phyloP scores from a whole-genome alignment of 2,888 invertebrate species.

The Operophtera brumata region DNA sequence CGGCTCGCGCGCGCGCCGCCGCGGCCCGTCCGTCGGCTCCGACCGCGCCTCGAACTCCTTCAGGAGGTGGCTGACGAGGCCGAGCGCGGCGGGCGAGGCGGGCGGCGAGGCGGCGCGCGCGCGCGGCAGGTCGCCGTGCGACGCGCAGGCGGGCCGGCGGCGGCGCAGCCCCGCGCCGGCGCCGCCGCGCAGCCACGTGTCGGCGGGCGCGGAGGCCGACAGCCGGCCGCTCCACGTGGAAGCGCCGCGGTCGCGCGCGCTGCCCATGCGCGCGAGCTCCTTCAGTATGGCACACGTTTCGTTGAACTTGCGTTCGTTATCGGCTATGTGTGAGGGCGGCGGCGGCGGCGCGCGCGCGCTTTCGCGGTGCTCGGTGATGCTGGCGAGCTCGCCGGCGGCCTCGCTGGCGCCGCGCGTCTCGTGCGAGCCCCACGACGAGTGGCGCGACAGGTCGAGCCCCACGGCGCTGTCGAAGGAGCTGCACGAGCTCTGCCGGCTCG shows the following conservation, averaged over 20 bases:
- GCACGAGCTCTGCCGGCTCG: constrained; percentile 87
- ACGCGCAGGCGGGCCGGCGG: constrained; percentile 64
- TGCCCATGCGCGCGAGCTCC: constrained; percentile 71
- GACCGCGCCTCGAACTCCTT: constrained; percentile 90
- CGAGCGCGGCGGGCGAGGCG: constrained; percentile 63
- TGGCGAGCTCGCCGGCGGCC: constrained; percentile 56
- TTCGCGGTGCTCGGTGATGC: constrained; percentile 64
- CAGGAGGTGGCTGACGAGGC: constrained; percentile 92
- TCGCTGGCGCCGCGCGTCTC: constrained; percentile 78
- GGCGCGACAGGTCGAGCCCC: constrained; percentile 86
- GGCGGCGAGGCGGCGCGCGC: constrained; percentile 51
- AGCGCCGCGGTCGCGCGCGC: constrained; percentile 60
- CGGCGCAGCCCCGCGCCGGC: constrained; percentile 62
- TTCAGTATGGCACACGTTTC: constrained; percentile 82
- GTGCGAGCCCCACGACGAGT: constrained; percentile 91
- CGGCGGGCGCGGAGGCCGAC: constrained; percentile 83
- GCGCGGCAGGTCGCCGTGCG: constrained; percentile 68
- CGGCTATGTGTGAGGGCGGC: constrained; percentile 52
- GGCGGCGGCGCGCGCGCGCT: constrained; percentile 29
- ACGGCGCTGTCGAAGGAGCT: constrained; percentile 89
- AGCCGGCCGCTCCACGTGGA: constrained; percentile 75
- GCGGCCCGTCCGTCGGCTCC: constrained; percentile 42
- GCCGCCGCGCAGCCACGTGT: constrained; percentile 73
- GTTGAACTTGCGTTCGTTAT: constrained; percentile 71
- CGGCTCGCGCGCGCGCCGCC: constrained; percentile 33